These are phyloP conservation scores for Pelochelys cantorii DNA, from an alignment of 2,797 vertebrate genomes.

Conservation along the genomic window DNA sequence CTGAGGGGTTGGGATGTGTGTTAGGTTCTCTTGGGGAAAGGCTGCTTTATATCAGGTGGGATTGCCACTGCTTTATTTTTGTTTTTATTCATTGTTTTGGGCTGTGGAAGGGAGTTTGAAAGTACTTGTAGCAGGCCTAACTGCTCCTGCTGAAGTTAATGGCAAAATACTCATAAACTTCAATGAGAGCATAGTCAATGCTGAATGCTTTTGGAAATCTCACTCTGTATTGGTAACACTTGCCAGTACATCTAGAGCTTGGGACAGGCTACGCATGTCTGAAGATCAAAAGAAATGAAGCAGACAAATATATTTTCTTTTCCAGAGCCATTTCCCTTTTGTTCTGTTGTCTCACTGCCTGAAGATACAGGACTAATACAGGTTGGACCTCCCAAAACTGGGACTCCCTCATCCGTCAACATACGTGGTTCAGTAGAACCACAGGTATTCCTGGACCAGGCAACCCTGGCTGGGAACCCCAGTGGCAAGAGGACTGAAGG, in stretches of 20 bases:
- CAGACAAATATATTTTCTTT: not conserved
- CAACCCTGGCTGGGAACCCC: no score
- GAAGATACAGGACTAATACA: slow-evolving; percentile 23
- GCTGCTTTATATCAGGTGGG: not conserved
- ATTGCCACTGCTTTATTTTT: not conserved
- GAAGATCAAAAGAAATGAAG: not conserved
- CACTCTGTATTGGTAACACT: not conserved
- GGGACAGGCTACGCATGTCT: not conserved
- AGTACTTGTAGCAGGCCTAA: not conserved
- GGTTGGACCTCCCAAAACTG: no score
- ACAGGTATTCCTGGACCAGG: no score
- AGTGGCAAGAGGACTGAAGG: no score
- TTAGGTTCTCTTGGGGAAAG: not conserved
- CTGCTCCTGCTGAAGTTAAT: not conserved
- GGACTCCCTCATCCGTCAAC: no score
- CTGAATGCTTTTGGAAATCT: slow-evolving; percentile 13
- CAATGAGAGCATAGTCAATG: not conserved
- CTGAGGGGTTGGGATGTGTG: not conserved
- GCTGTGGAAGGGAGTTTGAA: not conserved
- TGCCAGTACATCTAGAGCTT: not conserved
- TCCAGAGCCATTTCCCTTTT: slow-evolving; percentile 35
- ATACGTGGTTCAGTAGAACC: no score
- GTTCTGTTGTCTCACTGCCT: slow-evolving; percentile 55
- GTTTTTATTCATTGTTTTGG: not conserved
- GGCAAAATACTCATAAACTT: not conserved